phyloP scores from a whole-genome alignment of 2,113 vertebrate species.

The Lagenorhynchus albirostris region DNA sequence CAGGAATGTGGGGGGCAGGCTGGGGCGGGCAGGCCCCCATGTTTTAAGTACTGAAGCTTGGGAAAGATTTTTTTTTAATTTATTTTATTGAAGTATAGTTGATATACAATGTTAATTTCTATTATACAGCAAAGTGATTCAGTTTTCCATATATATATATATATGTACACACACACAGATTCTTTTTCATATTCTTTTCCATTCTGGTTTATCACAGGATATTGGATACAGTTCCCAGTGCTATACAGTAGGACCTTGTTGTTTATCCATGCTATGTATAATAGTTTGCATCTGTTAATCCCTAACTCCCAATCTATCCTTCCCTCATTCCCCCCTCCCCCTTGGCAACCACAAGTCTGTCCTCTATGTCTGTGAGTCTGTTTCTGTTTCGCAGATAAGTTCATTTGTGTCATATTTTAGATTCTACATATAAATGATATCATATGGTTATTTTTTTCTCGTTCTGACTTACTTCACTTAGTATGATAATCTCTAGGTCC shows the following conservation, averaged over 20 bases:
- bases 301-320: background rate
- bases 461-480: background rate
- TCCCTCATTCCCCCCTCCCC: background rate
- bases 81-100: background rate
- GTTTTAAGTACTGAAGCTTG: background rate
- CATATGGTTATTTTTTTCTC: fast-evolving
- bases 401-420: background rate
- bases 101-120: background rate
- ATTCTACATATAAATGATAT: background rate
- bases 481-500: background rate
- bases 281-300: background rate
- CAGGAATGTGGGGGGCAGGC: background rate
- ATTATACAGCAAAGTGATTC: background rate
- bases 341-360: background rate
- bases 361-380: background rate
- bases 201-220: background rate
- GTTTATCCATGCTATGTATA: background rate
- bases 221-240: background rate
- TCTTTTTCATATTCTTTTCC: background rate
- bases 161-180: background rate
- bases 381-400: background rate
- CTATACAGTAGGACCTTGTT: background rate
- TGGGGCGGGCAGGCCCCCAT: background rate
- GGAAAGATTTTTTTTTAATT: too few species aligned
- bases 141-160: background rate